These are phyloP conservation scores for Agapornis roseicollis DNA, from an alignment of 2,113 vertebrate genomes.

Conservation along the genomic window DNA sequence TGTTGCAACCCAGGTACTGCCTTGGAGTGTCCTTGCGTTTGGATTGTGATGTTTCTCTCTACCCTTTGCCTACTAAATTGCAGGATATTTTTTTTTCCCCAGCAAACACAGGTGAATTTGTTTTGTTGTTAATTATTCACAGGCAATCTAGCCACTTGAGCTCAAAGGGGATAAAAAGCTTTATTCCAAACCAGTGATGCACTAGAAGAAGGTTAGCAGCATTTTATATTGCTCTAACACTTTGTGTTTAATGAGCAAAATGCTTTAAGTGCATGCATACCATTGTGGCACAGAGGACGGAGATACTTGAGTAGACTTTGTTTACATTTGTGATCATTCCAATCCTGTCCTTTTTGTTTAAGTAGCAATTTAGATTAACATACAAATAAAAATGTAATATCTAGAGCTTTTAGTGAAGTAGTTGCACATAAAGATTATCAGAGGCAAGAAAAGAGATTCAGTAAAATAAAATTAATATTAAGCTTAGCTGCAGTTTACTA, in stretches of 20 bases:
- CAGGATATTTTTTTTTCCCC: not conserved
- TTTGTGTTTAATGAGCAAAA: slow-evolving; percentile 56
- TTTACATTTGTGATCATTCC: slow-evolving; percentile 2
- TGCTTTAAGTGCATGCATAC: slow-evolving; percentile 17
- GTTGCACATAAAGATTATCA: not conserved
- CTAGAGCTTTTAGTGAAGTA: slow-evolving; percentile 40
- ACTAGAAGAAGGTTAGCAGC: slow-evolving; percentile 42
- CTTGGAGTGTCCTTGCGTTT: not conserved
- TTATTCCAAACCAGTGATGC: not conserved
- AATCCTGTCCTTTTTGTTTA: not conserved
- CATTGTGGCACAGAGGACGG: not conserved
- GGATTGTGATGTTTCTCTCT: not conserved
- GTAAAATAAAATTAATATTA: not conserved
- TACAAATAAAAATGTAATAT: slow-evolving; percentile 28
- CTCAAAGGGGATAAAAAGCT: slow-evolving; percentile 11
- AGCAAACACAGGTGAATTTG: not conserved
- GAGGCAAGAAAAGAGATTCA: not conserved
- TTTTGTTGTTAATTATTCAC: slow-evolving; percentile 12
- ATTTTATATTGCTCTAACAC: slow-evolving; percentile 30
- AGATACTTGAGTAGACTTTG: slow-evolving; percentile 5
- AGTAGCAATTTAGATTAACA: slow-evolving; percentile 6
- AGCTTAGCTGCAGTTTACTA: not conserved
- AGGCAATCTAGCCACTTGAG: not conserved
- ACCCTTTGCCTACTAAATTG: not conserved
- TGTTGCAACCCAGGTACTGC: not conserved